Percentiles rank a stretch among this genome's conserved stretches.
Evolutionary conservation across 2,888 invertebrate species (phyloP).

Genomic region (Eurois occulta): DNA sequence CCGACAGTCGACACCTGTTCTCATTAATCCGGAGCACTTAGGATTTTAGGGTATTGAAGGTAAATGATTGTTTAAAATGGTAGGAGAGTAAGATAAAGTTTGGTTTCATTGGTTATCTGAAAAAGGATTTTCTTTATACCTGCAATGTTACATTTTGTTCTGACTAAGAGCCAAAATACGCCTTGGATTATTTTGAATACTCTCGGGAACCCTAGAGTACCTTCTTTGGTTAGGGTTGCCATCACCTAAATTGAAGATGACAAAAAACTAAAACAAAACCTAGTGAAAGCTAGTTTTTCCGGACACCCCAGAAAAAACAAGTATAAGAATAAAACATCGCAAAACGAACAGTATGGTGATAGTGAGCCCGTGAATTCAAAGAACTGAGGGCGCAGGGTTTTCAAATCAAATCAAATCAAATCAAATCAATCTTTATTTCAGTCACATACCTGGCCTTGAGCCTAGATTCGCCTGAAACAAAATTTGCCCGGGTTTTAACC

Average conservation of each 20-base stretch:
- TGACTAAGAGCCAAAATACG: background rate
- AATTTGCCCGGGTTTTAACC: background rate
- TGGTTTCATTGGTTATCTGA: slow-evolving; percentile 25
- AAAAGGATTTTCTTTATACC: slow-evolving; percentile 6
- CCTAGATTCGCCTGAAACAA: background rate
- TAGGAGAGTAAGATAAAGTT: slow-evolving; percentile 15
- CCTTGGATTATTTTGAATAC: no score
- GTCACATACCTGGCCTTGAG: background rate
- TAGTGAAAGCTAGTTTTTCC: background rate
- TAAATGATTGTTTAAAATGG: slow-evolving; percentile 55
- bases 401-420: no score
- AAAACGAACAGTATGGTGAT: background rate
- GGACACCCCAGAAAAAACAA: no score
- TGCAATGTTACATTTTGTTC: background rate
- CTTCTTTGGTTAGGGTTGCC: background rate
- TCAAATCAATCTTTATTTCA: no score
- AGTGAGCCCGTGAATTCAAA: no score
- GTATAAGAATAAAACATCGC: background rate
- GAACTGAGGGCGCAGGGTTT: no score
- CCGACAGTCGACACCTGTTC: slow-evolving; percentile 80
- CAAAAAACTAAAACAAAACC: background rate
- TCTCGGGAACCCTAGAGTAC: no score
- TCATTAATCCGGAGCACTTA: slow-evolving; percentile 83
- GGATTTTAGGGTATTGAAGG: slow-evolving; percentile 74
- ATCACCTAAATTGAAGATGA: background rate